phyloP scores from a whole-genome alignment of 2,888 invertebrate species.

The Cinara cedri region DNA sequence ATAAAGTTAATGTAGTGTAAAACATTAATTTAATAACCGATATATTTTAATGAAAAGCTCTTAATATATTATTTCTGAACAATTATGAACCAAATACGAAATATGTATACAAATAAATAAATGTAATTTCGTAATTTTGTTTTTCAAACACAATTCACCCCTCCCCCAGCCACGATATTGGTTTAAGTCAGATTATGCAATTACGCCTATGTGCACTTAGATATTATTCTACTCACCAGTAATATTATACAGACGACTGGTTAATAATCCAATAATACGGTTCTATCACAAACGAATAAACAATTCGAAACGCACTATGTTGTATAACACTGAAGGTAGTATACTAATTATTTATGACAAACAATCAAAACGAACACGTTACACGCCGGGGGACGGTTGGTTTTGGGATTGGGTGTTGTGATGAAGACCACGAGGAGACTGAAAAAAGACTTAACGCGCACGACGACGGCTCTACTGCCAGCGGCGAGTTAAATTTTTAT shows the following conservation, averaged over 20 bases:
- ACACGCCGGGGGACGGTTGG: conserved; percentile 22
- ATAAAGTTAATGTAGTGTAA: too few species aligned
- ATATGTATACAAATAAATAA: too few species aligned
- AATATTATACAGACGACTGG: neutral
- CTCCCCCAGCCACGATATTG: too few species aligned
- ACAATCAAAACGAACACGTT: conserved; percentile 23
- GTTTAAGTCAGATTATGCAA: too few species aligned
- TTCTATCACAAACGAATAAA: neutral
- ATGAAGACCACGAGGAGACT: conserved; percentile 50
- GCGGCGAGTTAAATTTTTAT: conserved; percentile 35
- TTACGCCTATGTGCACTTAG: too few species aligned
- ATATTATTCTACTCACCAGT: conserved; percentile 7
- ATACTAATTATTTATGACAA: neutral
- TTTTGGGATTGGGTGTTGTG: conserved; percentile 30
- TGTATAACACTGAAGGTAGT: neutral
- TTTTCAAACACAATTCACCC: too few species aligned
- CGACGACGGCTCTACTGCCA: neutral
- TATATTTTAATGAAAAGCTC: too few species aligned
- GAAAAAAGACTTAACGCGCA: conserved; percentile 44
- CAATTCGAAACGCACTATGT: neutral
- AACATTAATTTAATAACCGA: too few species aligned
- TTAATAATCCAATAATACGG: conserved; percentile 15
- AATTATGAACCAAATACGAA: too few species aligned
- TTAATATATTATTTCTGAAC: too few species aligned
- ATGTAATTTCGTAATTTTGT: too few species aligned